These are phyloP conservation scores for Lutjanus argentimaculatus DNA, from an alignment of 2,797 vertebrate genomes.

Conservation along the genomic window DNA sequence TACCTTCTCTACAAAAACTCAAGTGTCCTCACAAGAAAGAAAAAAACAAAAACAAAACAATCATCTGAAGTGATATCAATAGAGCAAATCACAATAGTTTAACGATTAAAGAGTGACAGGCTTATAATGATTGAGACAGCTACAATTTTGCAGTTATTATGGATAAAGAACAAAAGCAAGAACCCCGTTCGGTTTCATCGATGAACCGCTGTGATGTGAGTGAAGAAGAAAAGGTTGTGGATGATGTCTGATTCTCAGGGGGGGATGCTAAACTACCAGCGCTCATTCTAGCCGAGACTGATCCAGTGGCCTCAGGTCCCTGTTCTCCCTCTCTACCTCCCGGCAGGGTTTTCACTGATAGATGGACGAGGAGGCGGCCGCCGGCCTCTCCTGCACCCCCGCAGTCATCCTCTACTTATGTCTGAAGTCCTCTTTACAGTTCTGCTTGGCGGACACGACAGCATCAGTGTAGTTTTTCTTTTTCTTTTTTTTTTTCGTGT, in stretches of 20 bases:
- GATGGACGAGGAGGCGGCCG: conserved; percentile 1
- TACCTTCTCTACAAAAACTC: conserved; percentile 14
- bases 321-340: conserved; percentile 16
- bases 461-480: conserved; percentile 57
- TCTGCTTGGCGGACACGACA: conserved; percentile 62
- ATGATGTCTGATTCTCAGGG: conserved; percentile 31
- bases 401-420: conserved; percentile 74
- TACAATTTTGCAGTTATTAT: conserved; percentile 43
- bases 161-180: conserved; percentile 36
- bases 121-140: conserved; percentile 49
- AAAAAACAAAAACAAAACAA: conserved; percentile 17
- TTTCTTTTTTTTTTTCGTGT: conserved; percentile 27
- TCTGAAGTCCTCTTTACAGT: conserved; percentile 59
- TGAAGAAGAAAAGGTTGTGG: conserved; percentile 34
- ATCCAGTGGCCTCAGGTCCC: conserved; percentile 32
- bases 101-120: conserved; percentile 52
- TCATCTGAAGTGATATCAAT: conserved; percentile 44
- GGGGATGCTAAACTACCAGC: conserved; percentile 40
- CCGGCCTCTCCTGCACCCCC: conserved; percentile 35
- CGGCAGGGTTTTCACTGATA: conserved; percentile 23
- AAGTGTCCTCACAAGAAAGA: conserved; percentile 13
- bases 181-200: conserved; percentile 19
- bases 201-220: conserved; percentile 26
- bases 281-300: conserved; percentile 32
- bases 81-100: conserved; percentile 57